Evolutionary conservation across 2,113 vertebrate genomes (phyloP), one percentile per base, ranked within the genome.

Genomic region (Chamaetylas fuelleborni): DNA sequence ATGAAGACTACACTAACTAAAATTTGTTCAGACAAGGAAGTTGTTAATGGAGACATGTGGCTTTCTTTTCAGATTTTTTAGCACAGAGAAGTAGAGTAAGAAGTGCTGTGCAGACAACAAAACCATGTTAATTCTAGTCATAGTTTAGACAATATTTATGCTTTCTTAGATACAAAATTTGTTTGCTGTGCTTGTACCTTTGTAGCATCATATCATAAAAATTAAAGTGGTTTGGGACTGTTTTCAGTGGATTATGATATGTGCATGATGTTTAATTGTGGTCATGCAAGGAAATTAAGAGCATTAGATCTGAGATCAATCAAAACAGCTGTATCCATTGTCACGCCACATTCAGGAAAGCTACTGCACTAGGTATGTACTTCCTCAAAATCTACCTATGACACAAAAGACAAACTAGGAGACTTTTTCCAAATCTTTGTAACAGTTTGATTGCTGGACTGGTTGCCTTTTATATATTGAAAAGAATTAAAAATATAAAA

Each of bases 351-450:
- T 73, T 70, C 23, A 34, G 73, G 64, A 65, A 73, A 19, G 38
- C 19, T 29, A 2, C 34, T 1, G 0, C 2, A 2, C 31, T 53
- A 13, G 9, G 3, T 73, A 3, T 29, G 13, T 31, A 10, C 40
- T 36, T 53, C 12, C 19, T 43, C 38, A 42, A 5, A 17, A 48
- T 25, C 23, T 38, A 25, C 11, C 7, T 34, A 2, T 38, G 40
- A 67, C 43, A 56, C 20, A 50, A 25, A 74, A 66, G 29, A 23
- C 33, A 88, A 67, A 24, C 14, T 12, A 42, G 40, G 48, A 92
- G 8, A 28, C 19, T 38, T 78, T 56, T 88, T 58, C 33, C 28
- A 25, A 74, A 26, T 62, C 29, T 60, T 70, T 60, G 5, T 54
- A 45, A 36, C 12, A 38, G 33, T 76, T 36, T 29, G 8, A 69